Conservation (phyloP, 2,888 invertebrate genomes). For the Taphrorychus bicolor region DNA sequence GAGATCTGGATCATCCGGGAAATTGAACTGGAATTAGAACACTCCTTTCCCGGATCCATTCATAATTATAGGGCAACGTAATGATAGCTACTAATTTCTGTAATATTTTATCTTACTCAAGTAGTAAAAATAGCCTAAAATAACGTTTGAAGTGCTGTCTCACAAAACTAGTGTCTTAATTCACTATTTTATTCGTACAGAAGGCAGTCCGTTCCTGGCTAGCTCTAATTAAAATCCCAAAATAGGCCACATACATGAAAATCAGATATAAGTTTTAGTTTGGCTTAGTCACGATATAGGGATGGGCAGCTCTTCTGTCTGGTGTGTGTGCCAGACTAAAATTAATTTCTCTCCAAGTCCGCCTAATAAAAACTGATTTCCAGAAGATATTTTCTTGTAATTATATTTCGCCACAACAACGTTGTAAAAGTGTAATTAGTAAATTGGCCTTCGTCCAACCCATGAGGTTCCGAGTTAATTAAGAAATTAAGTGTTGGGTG, state of each 20-base stretch:
- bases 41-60: neutral
- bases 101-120: too few species aligned
- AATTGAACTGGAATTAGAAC: neutral
- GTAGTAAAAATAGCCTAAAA: too few species aligned
- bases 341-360: conserved; percentile 33
- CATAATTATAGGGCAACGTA: too few species aligned
- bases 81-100: too few species aligned
- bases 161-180: too few species aligned
- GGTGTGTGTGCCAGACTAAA: conserved; percentile 27
- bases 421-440: conserved; percentile 28
- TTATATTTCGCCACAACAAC: conserved; percentile 22
- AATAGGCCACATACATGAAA: conserved; percentile 37
- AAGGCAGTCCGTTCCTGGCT: neutral
- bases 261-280: conserved; percentile 35
- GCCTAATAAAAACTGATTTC: conserved; percentile 36
- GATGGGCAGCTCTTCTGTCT: conserved; percentile 47
- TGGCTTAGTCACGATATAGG: conserved; percentile 54
- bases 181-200: too few species aligned
- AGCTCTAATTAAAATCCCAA: conserved; percentile 31
- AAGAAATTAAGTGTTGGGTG: conserved; percentile 1
- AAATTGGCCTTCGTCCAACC: conserved; percentile 5
- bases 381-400: conserved; percentile 23
- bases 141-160: too few species aligned
- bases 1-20: neutral
- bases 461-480: neutral